Conservation (phyloP, 1,140 invertebrate genomes). For the Tribolium castaneum region DNA sequence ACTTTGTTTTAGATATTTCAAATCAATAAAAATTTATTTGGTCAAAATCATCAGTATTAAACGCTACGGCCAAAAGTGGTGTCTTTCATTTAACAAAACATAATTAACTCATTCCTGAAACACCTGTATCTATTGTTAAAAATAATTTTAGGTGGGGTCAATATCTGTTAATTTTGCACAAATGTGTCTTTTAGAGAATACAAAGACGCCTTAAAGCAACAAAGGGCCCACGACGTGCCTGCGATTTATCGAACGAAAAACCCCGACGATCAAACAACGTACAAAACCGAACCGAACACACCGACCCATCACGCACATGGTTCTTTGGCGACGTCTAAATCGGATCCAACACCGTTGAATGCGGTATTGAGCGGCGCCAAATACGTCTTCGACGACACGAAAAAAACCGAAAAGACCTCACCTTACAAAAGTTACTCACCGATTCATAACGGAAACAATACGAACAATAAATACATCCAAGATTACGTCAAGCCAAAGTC, state of each 20-base stretch:
- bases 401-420: slow-evolving; percentile 44
- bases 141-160: too few species aligned
- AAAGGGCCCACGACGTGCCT: slow-evolving; percentile 78
- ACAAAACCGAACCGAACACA: slow-evolving; percentile 64
- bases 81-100: too few species aligned
- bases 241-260: slow-evolving; percentile 76
- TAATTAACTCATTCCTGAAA: too few species aligned
- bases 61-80: too few species aligned
- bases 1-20: too few species aligned
- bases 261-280: slow-evolving; percentile 59
- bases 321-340: slow-evolving; percentile 61
- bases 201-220: slow-evolving; percentile 87
- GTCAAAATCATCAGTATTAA: too few species aligned
- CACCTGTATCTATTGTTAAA: too few species aligned
- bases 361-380: slow-evolving; percentile 59
- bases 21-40: too few species aligned
- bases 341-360: slow-evolving; percentile 62
- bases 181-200: slow-evolving; percentile 76
- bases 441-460: slow-evolving; percentile 29
- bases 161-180: neutral
- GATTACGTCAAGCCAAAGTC: slow-evolving; percentile 79
- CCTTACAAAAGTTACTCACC: slow-evolving; percentile 29
- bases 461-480: slow-evolving; percentile 49
- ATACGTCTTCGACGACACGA: slow-evolving; percentile 61
- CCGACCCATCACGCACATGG: slow-evolving; percentile 61